phyloP scores from a whole-genome alignment of 2,888 invertebrate genomes.

The Leptopilina syphax region DNA sequence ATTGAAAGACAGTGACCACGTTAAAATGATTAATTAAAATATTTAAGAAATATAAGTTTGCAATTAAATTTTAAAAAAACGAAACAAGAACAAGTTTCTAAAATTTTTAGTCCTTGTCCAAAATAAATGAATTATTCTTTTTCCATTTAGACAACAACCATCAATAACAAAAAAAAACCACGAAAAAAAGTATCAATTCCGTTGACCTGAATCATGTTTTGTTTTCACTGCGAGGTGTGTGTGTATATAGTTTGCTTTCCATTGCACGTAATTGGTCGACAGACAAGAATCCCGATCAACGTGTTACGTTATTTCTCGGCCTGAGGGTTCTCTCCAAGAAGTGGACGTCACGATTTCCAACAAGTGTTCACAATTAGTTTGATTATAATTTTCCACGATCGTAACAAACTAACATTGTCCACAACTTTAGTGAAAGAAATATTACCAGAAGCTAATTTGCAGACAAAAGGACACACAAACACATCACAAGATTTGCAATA shows the following conservation, averaged over 20 bases:
- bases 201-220: constrained; percentile 30
- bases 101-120: neutral
- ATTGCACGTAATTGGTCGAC: constrained; percentile 34
- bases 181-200: constrained; percentile 13
- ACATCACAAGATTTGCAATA: too few relatives aligned
- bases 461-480: constrained; percentile 10
- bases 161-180: too few relatives aligned
- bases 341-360: constrained; percentile 33
- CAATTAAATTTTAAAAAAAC: too few relatives aligned
- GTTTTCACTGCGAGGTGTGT: constrained; percentile 20
- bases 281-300: constrained; percentile 24
- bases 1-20: too few relatives aligned
- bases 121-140: neutral
- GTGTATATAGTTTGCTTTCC: constrained; percentile 34
- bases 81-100: too few relatives aligned
- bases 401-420: constrained; percentile 1
- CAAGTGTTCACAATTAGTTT: constrained; percentile 29
- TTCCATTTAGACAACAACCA: neutral
- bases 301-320: constrained; percentile 27
- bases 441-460: constrained; percentile 21
- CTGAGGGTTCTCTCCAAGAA: neutral
- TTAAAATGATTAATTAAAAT: too few relatives aligned
- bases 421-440: neutral
- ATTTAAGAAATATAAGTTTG: too few relatives aligned
- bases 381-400: constrained; percentile 14